A percentile compares a stretch with the other conserved stretches of the same genome.
These are phyloP conservation scores for Neoarius graeffei DNA, from an alignment of 2,113 vertebrate genomes.

Conservation along the genomic window DNA sequence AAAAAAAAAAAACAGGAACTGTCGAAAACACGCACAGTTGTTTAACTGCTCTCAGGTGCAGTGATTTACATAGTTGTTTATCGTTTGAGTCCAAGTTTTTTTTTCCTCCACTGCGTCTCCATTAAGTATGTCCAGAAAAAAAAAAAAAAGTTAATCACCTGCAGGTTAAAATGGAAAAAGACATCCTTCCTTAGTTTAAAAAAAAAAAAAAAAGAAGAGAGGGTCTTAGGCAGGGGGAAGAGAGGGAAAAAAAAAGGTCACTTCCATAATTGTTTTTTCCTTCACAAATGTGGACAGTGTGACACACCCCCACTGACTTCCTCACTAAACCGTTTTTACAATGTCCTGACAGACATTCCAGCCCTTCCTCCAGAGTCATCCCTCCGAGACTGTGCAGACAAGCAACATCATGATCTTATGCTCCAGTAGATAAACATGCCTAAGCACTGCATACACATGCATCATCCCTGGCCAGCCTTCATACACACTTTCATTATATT, in stretches of 20 bases:
- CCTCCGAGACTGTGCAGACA: slow-evolving; percentile 20
- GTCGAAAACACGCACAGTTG: slow-evolving; percentile 47
- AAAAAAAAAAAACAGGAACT: slow-evolving; percentile 61
- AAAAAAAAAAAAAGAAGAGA: slow-evolving; percentile 37
- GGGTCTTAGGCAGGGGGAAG: slow-evolving; percentile 1
- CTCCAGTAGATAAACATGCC: slow-evolving; percentile 1
- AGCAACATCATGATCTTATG: background rate
- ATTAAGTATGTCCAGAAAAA: slow-evolving; percentile 59
- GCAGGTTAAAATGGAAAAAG: slow-evolving; percentile 62
- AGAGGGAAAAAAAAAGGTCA: slow-evolving; percentile 15
- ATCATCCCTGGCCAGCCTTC: background rate
- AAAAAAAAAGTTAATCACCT: slow-evolving; percentile 66
- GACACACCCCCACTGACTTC: slow-evolving; percentile 59
- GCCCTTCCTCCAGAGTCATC: slow-evolving; percentile 25
- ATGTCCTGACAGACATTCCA: slow-evolving; percentile 56
- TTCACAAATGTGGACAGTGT: slow-evolving; percentile 53
- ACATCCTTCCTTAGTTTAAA: slow-evolving; percentile 42
- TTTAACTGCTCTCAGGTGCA: slow-evolving; percentile 72
- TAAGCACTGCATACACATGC: background rate
- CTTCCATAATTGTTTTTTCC: slow-evolving; percentile 54
- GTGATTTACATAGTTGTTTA: slow-evolving; percentile 69
- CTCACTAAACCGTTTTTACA: slow-evolving; percentile 64
- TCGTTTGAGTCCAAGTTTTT: slow-evolving; percentile 62
- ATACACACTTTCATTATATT: background rate
- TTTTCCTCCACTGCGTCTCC: slow-evolving; percentile 43